Conservation (phyloP, 2,888 invertebrate species). For the Ichneumon xanthorius region DNA sequence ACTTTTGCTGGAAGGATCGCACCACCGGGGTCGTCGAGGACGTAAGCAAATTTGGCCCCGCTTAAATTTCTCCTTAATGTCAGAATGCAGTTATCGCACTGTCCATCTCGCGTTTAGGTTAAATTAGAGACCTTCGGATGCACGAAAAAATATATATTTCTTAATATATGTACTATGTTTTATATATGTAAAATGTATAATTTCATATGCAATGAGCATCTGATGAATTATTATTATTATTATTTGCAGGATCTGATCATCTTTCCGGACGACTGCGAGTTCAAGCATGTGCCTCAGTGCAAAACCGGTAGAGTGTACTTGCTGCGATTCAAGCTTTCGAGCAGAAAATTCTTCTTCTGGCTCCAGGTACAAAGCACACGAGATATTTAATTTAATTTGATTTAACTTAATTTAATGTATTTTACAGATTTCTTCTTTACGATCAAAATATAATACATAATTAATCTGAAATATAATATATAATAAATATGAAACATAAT, state of each 20-base stretch:
- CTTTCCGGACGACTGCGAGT: slow-evolving; percentile 99
- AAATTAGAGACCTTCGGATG: background rate
- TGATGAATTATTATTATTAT: too few species aligned
- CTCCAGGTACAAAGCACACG: slow-evolving; percentile 90
- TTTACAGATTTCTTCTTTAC: too few species aligned
- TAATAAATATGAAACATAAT: too few species aligned
- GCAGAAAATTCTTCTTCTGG: slow-evolving; percentile 98
- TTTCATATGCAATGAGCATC: too few species aligned
- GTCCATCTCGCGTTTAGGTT: background rate
- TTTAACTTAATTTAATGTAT: too few species aligned
- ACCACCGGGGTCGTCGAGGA: slow-evolving; percentile 97
- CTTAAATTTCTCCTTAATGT: background rate
- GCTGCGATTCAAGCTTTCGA: slow-evolving; percentile 97
- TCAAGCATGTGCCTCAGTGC: slow-evolving; percentile 96
- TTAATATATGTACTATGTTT: background rate
- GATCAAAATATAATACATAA: too few species aligned
- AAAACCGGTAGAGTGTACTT: slow-evolving; percentile 98
- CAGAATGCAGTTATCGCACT: background rate
- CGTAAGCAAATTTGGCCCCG: slow-evolving; percentile 84
- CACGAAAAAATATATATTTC: background rate
- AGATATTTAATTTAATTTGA: background rate
- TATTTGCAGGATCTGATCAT: slow-evolving; percentile 94
- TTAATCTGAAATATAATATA: too few species aligned
- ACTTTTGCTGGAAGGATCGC: slow-evolving; percentile 99
- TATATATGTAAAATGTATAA: too few species aligned